phyloP scores from a whole-genome alignment of 2,113 vertebrate species.

The Steatornis caripensis region DNA sequence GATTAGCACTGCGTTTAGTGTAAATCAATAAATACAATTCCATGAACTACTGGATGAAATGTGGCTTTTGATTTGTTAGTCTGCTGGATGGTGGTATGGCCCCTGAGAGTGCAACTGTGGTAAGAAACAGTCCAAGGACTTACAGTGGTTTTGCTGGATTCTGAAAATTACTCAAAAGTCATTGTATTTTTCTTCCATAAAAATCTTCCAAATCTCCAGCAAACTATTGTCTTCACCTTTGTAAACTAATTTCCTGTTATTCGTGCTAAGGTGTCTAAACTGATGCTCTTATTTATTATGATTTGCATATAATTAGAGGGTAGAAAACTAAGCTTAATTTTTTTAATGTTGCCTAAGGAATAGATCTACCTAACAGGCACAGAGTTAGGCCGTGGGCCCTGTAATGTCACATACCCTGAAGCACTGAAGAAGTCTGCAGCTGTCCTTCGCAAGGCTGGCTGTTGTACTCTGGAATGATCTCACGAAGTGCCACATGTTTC shows the following conservation, averaged over 20 bases:
- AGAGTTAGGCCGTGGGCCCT: neutral
- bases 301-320: neutral
- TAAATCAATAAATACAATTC: neutral
- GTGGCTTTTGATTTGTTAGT: neutral
- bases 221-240: neutral
- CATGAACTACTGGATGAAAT: neutral
- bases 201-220: neutral
- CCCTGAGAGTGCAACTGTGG: neutral
- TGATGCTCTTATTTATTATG: neutral
- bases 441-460: neutral
- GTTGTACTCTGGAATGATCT: neutral
- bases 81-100: neutral
- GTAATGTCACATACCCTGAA: neutral
- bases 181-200: neutral
- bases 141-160: neutral
- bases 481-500: fast-evolving
- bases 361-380: neutral
- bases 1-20: neutral
- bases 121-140: neutral
- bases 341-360: neutral
- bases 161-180: neutral
- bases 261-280: neutral
- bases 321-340: neutral
- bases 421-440: neutral
- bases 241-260: neutral